Evolutionary conservation across 2,888 invertebrate species (phyloP).

Genomic region (Bombylius major): DNA sequence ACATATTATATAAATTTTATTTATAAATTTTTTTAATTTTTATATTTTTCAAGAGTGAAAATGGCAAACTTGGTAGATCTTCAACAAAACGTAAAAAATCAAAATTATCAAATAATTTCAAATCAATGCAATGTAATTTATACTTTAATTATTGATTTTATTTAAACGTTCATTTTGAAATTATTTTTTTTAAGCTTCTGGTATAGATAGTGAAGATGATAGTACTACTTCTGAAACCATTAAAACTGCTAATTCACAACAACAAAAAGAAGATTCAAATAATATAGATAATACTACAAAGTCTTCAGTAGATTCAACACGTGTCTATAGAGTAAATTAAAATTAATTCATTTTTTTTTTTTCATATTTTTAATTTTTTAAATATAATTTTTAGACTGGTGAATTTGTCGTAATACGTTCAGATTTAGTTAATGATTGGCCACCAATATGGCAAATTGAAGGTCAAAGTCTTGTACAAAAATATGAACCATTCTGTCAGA

Average conservation of each 20-base stretch:
- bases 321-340: background rate
- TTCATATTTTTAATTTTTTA: conserved; percentile 1
- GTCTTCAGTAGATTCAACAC: background rate
- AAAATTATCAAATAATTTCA: too few relatives aligned
- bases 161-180: too few relatives aligned
- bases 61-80: conserved; percentile 7
- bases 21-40: background rate
- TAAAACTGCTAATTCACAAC: too few relatives aligned
- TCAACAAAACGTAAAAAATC: too few relatives aligned
- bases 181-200: background rate
- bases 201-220: background rate
- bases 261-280: too few relatives aligned
- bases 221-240: background rate
- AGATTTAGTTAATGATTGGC: conserved; percentile 69
- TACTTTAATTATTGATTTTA: too few relatives aligned
- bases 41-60: conserved; percentile 10
- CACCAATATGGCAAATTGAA: conserved; percentile 84
- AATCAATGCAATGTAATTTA: too few relatives aligned
- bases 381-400: conserved; percentile 51
- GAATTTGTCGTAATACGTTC: conserved; percentile 79
- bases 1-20: conserved; percentile 1
- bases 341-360: background rate
- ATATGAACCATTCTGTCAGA: conserved; percentile 69
- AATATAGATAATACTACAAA: too few relatives aligned
- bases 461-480: conserved; percentile 71